Base-by-base conservation (phyloP, 2,113 vertebrate genomes). In the Xiphophorus maculatus region DNA sequence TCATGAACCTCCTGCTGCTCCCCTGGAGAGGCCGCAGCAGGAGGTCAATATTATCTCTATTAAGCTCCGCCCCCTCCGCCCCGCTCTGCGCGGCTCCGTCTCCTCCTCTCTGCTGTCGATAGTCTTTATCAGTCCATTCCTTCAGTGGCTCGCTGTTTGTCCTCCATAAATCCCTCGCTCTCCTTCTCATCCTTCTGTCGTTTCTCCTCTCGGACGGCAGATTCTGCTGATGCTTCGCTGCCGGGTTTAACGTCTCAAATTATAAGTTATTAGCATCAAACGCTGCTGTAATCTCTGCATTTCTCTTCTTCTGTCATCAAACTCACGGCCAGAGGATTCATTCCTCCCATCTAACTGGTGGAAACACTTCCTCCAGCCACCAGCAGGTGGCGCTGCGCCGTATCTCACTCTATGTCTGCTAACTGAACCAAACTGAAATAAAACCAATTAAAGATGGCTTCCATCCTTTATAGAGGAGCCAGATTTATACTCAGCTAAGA, bases 21-120 rank as follows among this genome's bases (percentile, higher is more conserved):
- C 94, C 94, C 92, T 68, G 88, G 91, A 91, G 90, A 90, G 87
- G 93, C 95, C 93, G 92, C 88, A 92, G 91, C 79, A 87, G 78
- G 93, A 94, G 95, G 95, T 97, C 95, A 89, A 96, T 96, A 96
- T 92, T 92, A 85, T 86, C 54, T 95, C 96, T 96, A 95, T 97
- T 96, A 96, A 96, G 33, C 32, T 32, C 28, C 28, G 28, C 28
- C 28, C 28, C 28, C 32, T 95, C 94, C 88, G 85, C 89, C 76
- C 84, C 73, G 67, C 88, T 85, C 88, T 85, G 84, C 91, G 92
- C 86, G 89, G 76, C 91, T 91, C 66, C 71, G 91, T 27, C 69
- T 15, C 37, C 76, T 84, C 90, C 80, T 14, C 79, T 0, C 6
- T 44, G 76, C 94, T 93, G 94, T 96, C 94, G 91, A 96, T 96